phyloP scores from a whole-genome alignment of 1,140 invertebrate species.

The Procambarus virginalis region DNA sequence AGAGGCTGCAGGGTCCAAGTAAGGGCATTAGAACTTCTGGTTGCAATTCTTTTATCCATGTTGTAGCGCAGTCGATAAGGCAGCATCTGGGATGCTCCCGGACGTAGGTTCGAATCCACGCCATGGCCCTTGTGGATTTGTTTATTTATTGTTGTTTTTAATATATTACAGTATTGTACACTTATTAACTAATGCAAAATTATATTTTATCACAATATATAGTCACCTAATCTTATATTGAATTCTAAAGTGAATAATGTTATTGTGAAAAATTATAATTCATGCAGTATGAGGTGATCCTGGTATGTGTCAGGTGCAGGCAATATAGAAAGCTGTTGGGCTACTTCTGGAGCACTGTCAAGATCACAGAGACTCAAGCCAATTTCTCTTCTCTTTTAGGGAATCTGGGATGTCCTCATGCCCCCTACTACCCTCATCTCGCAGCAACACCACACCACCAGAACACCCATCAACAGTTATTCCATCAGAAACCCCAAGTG shows the following conservation, averaged over 20 bases:
- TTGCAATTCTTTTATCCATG: too few species aligned
- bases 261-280: neutral
- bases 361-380: conserved; percentile 31
- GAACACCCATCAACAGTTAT: conserved; percentile 27
- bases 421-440: conserved; percentile 27
- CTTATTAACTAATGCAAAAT: too few species aligned
- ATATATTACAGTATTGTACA: too few species aligned
- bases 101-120: too few species aligned
- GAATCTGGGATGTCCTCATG: conserved; percentile 52
- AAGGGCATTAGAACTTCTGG: too few species aligned
- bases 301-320: neutral
- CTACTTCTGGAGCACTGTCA: neutral
- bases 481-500: conserved; percentile 32
- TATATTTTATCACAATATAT: too few species aligned
- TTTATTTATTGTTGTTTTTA: too few species aligned
- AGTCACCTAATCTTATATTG: too few species aligned
- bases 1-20: too few species aligned
- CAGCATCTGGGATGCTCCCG: too few species aligned
- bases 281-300: neutral
- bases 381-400: conserved; percentile 62
- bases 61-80: too few species aligned
- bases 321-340: neutral
- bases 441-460: conserved; percentile 22
- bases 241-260: neutral
- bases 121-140: too few species aligned